These are phyloP conservation scores for Poliocrania exsul DNA, from an alignment of 2,797 vertebrate species.

Conservation along the genomic window DNA sequence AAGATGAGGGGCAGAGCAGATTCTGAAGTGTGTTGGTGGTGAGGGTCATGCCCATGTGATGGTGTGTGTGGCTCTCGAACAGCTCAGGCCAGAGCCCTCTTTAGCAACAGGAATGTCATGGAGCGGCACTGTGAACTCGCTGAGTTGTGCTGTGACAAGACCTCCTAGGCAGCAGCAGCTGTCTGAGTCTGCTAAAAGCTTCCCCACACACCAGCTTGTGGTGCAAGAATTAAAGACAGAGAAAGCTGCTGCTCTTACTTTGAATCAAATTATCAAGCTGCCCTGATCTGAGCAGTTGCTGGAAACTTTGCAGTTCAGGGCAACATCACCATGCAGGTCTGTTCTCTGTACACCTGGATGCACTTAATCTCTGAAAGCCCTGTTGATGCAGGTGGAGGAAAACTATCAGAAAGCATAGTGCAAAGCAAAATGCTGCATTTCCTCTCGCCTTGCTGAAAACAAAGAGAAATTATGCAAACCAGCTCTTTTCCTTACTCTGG, in stretches of 20 bases:
- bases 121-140: rapidly evolving
- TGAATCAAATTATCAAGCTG: neutral
- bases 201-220: neutral
- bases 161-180: neutral
- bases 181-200: neutral
- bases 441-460: neutral
- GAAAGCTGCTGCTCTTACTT: neutral
- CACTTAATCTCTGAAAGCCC: neutral
- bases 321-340: neutral
- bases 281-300: neutral
- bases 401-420: neutral
- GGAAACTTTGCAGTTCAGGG: neutral
- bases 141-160: neutral
- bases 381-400: neutral
- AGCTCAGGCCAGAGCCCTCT: neutral
- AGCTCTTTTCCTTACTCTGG: neutral
- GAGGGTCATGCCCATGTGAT: rapidly evolving
- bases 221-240: neutral
- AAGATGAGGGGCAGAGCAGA: neutral
- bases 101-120: neutral
- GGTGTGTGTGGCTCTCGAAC: neutral
- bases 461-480: neutral
- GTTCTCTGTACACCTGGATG: neutral
- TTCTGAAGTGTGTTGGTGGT: neutral
- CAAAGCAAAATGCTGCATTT: neutral